Conservation (phyloP, 2,888 invertebrate genomes). For the Xestia sexstrigata region DNA sequence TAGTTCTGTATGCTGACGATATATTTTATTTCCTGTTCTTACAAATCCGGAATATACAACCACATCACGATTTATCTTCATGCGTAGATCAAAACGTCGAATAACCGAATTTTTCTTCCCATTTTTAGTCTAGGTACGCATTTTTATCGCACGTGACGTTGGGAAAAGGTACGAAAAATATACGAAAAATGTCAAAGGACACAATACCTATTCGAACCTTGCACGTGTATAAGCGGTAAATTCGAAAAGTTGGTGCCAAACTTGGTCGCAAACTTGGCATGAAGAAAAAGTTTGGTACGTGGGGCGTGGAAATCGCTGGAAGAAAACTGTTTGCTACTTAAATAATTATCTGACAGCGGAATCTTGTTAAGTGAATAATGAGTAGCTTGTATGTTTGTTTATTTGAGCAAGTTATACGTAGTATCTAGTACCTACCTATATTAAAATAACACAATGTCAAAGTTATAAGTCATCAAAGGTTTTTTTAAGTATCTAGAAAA, state of each 20-base stretch:
- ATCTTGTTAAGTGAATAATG: constrained; percentile 53
- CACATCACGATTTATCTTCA: constrained; percentile 68
- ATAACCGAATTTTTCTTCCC: constrained; percentile 45
- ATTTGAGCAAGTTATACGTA: background rate
- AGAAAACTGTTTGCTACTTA: constrained; percentile 61
- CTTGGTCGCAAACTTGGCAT: constrained; percentile 44
- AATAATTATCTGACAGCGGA: constrained; percentile 60
- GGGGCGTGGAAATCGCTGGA: constrained; percentile 38
- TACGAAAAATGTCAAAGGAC: constrained; percentile 47
- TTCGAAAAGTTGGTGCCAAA: constrained; percentile 56
- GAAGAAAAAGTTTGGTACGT: constrained; percentile 59
- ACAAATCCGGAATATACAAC: constrained; percentile 61
- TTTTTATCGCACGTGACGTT: constrained; percentile 64
- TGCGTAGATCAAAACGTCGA: constrained; percentile 57
- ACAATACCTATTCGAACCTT: constrained; percentile 48
- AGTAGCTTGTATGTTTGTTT: constrained; percentile 25
- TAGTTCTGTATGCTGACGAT: constrained; percentile 43
- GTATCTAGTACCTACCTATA: background rate
- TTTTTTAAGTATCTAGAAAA: background rate
- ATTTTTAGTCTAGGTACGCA: constrained; percentile 58
- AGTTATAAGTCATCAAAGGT: no score
- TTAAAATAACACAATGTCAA: background rate
- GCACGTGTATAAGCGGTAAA: constrained; percentile 54
- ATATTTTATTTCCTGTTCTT: constrained; percentile 61
- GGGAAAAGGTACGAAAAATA: constrained; percentile 39